Evolutionary conservation across 2,797 vertebrate species (phyloP), one percentile per base, ranked within the genome.

Genomic region (Oreortyx pictus): DNA sequence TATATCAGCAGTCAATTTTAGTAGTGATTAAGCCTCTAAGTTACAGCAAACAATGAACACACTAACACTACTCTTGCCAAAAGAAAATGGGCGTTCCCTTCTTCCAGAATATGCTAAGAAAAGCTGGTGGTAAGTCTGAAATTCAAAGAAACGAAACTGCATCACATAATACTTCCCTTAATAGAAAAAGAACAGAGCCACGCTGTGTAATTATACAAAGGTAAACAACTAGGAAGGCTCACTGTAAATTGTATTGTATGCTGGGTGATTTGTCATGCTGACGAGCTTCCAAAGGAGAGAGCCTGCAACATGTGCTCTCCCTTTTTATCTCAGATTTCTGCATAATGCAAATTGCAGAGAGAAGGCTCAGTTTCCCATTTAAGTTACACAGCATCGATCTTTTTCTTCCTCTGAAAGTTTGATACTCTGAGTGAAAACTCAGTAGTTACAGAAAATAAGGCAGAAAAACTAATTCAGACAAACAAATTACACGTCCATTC

Each of bases 171-270:
- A 72, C 39, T 49, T 50, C 33, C 7, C 10, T 43, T 80, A 25
- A 83, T 62, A 43, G 1, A 29, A 5, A 44, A 10, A 11, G 4
- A 14, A 66, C 74, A 7, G 7, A 49, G 11, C 4, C 62, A n/a
- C 19, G 39, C 29, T 62, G 27, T 62, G 22, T n/a, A 64, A 92
- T 82, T 59, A 74, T 23, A n/a, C 44, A 8, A 65, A 92, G 29
- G 49, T 62, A 95, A 88, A 94, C 44, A 94, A 77, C 25, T 60
- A 46, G 44, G n/a, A 79, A 68, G 54, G 52, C 33, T 70, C 18
- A 44, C 3, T 70, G 75, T 52, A 82, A 89, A 60, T 41, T 18
- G 35, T n/a, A 56, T 41, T 25, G 10, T 85, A 57, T 1, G 8
- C 64, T 0, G 1, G 50, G 52, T n/a, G 52, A 86, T 88, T 79